phyloP scores from a whole-genome alignment of 2,888 invertebrate species.

The Campopleginae sp. region DNA sequence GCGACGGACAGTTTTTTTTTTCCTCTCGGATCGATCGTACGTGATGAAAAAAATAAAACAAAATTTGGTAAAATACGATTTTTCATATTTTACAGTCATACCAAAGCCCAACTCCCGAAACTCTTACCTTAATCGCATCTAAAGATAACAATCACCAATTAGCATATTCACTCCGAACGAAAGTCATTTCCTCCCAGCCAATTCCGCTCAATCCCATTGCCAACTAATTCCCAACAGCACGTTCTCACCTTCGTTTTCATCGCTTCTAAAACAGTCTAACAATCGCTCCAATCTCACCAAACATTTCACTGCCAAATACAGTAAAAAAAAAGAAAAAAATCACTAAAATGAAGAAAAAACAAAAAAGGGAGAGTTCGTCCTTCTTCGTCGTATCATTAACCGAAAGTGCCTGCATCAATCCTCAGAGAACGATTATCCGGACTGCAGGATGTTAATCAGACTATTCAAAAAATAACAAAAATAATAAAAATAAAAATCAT shows the following conservation, averaged over 20 bases:
- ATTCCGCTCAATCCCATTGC: neutral
- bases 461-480: neutral
- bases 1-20: neutral
- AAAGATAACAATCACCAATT: slow-evolving; percentile 13
- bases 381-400: neutral
- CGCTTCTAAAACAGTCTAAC: neutral
- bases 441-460: neutral
- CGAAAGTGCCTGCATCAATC: neutral
- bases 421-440: neutral
- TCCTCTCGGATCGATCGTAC: neutral
- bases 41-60: neutral
- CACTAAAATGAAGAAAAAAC: neutral
- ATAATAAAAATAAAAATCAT: no score
- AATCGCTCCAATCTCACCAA: slow-evolving; percentile 1
- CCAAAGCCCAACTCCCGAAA: neutral
- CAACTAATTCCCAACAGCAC: neutral
- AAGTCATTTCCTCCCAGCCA: slow-evolving; percentile 10
- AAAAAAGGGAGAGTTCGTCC: neutral
- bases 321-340: slow-evolving; percentile 5
- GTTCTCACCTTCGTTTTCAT: slow-evolving; percentile 14
- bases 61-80: no score
- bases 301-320: slow-evolving; percentile 21
- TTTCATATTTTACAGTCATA: neutral
- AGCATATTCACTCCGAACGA: slow-evolving; percentile 15
- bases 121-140: neutral